Evolutionary conservation across 2,113 vertebrate genomes (phyloP).

Genomic region (Dipodomys merriami): DNA sequence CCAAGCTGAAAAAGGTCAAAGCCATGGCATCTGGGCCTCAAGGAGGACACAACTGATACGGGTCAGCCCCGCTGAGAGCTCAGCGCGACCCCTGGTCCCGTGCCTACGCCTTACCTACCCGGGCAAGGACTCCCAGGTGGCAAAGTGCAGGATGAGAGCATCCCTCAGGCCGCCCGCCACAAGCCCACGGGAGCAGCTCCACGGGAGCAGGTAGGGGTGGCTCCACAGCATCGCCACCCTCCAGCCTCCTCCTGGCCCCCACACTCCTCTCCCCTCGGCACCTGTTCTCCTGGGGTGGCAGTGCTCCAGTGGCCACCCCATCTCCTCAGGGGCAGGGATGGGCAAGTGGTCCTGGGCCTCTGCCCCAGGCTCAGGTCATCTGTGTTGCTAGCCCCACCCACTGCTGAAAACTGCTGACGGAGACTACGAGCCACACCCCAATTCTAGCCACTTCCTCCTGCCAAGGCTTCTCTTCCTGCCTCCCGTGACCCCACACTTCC

Average conservation of each 20-base stretch:
- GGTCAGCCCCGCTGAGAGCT: too few relatives aligned
- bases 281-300: neutral
- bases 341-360: accelerated
- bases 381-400: neutral
- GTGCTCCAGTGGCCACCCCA: accelerated
- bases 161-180: too few relatives aligned
- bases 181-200: too few relatives aligned
- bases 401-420: neutral
- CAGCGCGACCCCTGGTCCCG: neutral
- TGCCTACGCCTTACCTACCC: neutral
- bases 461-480: neutral
- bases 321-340: neutral
- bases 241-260: neutral
- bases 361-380: neutral
- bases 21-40: accelerated
- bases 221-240: too few relatives aligned
- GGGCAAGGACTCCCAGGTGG: neutral
- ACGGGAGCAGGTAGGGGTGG: too few relatives aligned
- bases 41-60: accelerated
- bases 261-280: accelerated
- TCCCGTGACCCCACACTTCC: neutral
- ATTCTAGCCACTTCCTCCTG: neutral
- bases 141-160: neutral
- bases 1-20: neutral
- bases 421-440: too few relatives aligned